Percentiles rank a stretch among this genome's conserved stretches.
Conservation (phyloP, 2,113 vertebrate species). For the Ciconia boyciana region DNA sequence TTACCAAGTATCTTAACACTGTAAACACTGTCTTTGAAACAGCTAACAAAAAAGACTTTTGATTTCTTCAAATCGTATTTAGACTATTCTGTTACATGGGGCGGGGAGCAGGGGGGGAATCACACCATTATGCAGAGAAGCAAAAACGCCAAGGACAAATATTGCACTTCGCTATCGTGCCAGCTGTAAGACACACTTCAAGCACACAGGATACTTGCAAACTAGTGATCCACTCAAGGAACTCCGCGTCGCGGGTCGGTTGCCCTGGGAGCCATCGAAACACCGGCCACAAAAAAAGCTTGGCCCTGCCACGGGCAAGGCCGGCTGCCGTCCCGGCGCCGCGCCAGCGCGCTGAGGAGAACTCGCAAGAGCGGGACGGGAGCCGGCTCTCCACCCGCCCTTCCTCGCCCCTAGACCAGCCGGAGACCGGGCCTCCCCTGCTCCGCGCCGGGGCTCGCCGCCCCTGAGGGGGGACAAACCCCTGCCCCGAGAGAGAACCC, state of each 20-base stretch:
- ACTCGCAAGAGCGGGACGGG: accelerated
- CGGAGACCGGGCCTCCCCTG: too few relatives aligned
- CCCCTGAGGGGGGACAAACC: accelerated
- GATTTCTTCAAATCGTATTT: not conserved
- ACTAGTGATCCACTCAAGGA: accelerated
- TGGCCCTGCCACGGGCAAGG: accelerated
- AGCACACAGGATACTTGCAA: accelerated
- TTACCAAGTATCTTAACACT: not conserved
- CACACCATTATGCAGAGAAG: accelerated
- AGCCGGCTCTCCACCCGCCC: too few relatives aligned
- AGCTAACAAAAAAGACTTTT: not conserved
- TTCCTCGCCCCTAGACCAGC: not conserved
- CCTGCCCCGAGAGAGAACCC: too few relatives aligned
- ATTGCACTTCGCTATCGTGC: accelerated
- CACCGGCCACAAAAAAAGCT: not conserved
- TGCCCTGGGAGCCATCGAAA: not conserved
- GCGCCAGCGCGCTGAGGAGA: not conserved
- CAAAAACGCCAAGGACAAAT: not conserved
- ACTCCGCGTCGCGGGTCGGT: accelerated
- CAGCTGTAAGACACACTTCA: accelerated
- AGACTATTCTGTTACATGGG: accelerated
- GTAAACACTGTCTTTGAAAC: not conserved
- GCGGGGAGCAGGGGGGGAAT: accelerated
- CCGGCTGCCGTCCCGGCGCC: not conserved
- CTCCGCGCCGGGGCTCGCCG: not conserved